Conservation (phyloP, 2,113 vertebrate genomes). For the Setophaga kirtlandii region DNA sequence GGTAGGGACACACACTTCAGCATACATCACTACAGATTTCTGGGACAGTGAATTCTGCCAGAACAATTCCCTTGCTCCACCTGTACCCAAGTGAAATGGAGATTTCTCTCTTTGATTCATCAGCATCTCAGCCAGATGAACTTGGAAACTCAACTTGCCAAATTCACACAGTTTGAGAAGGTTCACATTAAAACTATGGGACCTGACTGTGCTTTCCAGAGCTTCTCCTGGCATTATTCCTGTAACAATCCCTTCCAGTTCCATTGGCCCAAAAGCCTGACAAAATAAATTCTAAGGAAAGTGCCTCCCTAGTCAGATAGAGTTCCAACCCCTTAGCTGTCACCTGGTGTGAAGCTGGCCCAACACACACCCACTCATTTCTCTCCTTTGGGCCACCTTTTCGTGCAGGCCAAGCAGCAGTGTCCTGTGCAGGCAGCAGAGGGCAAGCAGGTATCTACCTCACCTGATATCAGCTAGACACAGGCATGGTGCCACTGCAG, state of each 20-base stretch:
- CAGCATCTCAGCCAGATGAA: neutral
- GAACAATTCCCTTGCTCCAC: constrained; percentile 16
- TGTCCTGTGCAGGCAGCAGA: neutral
- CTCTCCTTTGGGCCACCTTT: neutral
- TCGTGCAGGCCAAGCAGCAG: neutral
- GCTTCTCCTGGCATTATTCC: neutral
- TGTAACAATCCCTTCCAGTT: neutral
- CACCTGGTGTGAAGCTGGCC: neutral
- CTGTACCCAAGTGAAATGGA: constrained; percentile 4
- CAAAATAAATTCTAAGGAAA: neutral
- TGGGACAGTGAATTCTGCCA: neutral
- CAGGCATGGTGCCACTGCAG: neutral
- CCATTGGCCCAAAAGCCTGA: neutral
- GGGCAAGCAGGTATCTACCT: neutral
- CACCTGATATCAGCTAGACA: fast-evolving
- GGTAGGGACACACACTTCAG: neutral
- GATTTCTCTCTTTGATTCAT: neutral
- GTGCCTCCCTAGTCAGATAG: neutral
- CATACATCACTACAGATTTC: neutral
- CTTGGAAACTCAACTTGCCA: constrained; percentile 23
- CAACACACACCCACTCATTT: neutral
- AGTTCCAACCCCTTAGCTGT: neutral
- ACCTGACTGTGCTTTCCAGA: constrained; percentile 13
- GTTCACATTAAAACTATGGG: constrained; percentile 5
- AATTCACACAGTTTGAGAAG: neutral